Percentiles rank a stretch among this genome's conserved stretches.
Conservation (phyloP, 23 tunicate species). For the Oikopleura dioica region DNA sequence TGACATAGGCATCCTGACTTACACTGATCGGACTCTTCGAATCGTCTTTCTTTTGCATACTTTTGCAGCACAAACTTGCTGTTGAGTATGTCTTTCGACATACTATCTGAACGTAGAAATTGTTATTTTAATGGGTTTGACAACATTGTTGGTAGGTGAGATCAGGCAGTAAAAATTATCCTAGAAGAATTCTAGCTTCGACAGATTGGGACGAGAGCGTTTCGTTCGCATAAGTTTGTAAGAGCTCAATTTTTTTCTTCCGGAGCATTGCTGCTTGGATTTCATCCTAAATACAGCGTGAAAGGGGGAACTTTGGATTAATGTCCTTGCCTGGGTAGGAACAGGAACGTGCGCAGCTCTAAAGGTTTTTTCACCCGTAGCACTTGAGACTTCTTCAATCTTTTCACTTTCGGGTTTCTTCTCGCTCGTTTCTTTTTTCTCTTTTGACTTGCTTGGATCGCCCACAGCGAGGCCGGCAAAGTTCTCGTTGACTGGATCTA, state of each 20-base stretch:
- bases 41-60: slow-evolving; percentile 8
- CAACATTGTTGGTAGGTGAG: neutral
- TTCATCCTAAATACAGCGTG: slow-evolving; percentile 20
- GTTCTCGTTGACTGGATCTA: slow-evolving; percentile 18
- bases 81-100: neutral
- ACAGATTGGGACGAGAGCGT: slow-evolving; percentile 53
- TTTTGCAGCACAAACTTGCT: neutral
- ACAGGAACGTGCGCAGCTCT: slow-evolving; percentile 88
- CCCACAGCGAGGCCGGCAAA: neutral
- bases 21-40: slow-evolving; percentile 3
- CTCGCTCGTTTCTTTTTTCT: neutral
- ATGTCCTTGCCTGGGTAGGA: slow-evolving; percentile 35
- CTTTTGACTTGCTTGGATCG: too few relatives aligned
- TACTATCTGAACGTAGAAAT: too few relatives aligned
- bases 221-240: slow-evolving; percentile 70
- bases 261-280: slow-evolving; percentile 65
- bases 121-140: too few relatives aligned
- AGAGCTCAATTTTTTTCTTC: slow-evolving; percentile 52
- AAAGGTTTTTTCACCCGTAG: slow-evolving; percentile 2
- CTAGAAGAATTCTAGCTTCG: slow-evolving; percentile 59
- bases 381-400: neutral
- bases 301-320: neutral
- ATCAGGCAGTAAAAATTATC: slow-evolving; percentile 9
- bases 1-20: too few relatives aligned
- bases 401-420: neutral